Conservation (phyloP, 92 coral and sea anemone species). For the Epizoanthus rinbou region DNA sequence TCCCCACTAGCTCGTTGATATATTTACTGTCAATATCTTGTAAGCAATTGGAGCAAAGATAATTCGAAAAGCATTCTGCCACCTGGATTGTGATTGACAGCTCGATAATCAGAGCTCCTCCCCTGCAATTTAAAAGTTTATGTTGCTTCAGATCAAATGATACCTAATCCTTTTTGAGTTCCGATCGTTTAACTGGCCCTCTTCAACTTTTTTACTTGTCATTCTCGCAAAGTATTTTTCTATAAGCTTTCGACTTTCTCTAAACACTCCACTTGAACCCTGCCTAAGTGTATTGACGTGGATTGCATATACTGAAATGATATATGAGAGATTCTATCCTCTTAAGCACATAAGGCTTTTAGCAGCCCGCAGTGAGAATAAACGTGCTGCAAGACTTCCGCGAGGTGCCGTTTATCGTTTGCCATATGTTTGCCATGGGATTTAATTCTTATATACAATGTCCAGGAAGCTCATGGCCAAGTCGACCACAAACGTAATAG, state of each 20-base stretch:
- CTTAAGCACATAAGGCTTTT: slow-evolving; percentile 42
- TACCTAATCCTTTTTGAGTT: slow-evolving; percentile 71
- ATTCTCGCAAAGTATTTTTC: slow-evolving; percentile 18
- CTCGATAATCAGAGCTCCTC: slow-evolving; percentile 69
- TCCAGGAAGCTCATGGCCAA: not conserved
- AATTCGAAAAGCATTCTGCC: slow-evolving; percentile 61
- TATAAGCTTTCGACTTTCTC: slow-evolving; percentile 19
- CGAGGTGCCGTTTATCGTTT: slow-evolving; percentile 30
- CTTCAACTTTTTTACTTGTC: slow-evolving; percentile 29
- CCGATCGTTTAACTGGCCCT: slow-evolving; percentile 47
- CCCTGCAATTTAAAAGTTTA: slow-evolving; percentile 86
- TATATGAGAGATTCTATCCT: slow-evolving; percentile 2
- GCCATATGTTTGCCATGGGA: slow-evolving; percentile 39
- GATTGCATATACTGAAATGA: slow-evolving; percentile 23
- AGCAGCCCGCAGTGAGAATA: slow-evolving; percentile 39
- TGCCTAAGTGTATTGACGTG: slow-evolving; percentile 25
- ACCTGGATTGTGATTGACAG: slow-evolving; percentile 79
- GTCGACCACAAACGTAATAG: not conserved
- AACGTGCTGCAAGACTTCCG: slow-evolving; percentile 39
- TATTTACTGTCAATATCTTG: slow-evolving; percentile 67
- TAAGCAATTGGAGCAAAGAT: slow-evolving; percentile 65
- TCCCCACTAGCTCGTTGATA: slow-evolving; percentile 53
- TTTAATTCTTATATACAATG: slow-evolving; percentile 27
- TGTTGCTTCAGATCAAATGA: slow-evolving; percentile 58
- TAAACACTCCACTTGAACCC: slow-evolving; percentile 40